These are phyloP conservation scores for Pheosia tremula DNA, from an alignment of 2,888 invertebrate species.

Conservation along the genomic window DNA sequence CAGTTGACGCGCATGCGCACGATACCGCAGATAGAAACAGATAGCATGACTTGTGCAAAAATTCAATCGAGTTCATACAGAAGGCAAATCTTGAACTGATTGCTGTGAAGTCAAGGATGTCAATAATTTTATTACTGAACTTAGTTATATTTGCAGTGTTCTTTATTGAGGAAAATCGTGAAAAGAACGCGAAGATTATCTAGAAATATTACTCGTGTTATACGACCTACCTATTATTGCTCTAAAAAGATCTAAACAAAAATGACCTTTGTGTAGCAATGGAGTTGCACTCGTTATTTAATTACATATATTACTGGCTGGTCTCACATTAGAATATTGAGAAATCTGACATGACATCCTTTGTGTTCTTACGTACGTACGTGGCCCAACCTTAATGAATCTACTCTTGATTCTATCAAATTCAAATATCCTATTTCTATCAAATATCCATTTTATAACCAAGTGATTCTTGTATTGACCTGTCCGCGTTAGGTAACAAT, in stretches of 20 bases:
- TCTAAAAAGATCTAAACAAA: background rate
- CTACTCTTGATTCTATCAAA: no score
- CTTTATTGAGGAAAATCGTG: background rate
- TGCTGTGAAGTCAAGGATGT: slow-evolving; percentile 4
- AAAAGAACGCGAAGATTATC: background rate
- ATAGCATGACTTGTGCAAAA: slow-evolving; percentile 11
- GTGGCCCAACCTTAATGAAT: no score
- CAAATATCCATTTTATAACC: no score
- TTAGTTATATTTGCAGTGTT: background rate
- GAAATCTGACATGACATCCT: no score
- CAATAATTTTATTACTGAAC: background rate
- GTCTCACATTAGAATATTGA: no score
- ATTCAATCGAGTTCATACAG: slow-evolving; percentile 11
- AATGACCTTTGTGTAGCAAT: background rate
- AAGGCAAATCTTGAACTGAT: slow-evolving; percentile 5
- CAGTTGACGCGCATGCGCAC: slow-evolving; percentile 9
- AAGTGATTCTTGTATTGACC: background rate
- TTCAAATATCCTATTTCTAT: no score
- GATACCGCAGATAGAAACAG: slow-evolving; percentile 4
- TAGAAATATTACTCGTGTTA: no score
- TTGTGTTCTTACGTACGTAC: no score
- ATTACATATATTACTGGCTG: background rate
- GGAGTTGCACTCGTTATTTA: background rate
- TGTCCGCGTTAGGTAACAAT: background rate
- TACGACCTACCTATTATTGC: background rate